Conservation (phyloP, 1,140 invertebrate species). For the Panagrolaimus sp. region DNA sequence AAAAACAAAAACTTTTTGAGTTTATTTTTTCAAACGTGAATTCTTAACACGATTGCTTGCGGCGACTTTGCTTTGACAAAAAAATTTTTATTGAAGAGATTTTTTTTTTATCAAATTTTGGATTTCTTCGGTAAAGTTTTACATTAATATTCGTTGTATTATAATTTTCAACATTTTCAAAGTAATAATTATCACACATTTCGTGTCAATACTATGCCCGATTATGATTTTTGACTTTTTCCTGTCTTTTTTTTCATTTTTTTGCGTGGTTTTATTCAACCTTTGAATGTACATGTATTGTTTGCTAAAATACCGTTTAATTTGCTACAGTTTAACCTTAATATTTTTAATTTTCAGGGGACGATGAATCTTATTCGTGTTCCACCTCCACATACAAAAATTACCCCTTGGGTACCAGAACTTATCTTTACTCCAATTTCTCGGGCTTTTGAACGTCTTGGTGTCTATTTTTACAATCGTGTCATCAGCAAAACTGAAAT, state of each 20-base stretch:
- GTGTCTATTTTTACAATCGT: constrained; percentile 59
- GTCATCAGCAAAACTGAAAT: constrained; percentile 52
- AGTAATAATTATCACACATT: no score
- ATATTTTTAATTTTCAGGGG: background rate
- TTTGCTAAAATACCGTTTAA: background rate
- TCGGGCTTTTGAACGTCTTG: constrained; percentile 54
- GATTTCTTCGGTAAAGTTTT: no score
- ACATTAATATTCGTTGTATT: no score
- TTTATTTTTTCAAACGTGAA: no score
- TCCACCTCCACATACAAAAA: constrained; percentile 32
- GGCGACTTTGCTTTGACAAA: background rate
- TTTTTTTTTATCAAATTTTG: no score
- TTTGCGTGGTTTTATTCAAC: no score
- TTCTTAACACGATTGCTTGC: background rate
- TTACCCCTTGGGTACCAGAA: constrained; percentile 52
- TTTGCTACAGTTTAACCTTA: background rate
- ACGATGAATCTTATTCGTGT: constrained; percentile 11
- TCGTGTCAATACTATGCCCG: no score
- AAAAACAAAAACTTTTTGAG: no score
- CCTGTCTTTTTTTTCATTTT: no score
- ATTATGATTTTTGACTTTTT: no score
- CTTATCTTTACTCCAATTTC: constrained; percentile 54
- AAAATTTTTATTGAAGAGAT: constrained; percentile 3
- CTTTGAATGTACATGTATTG: no score
- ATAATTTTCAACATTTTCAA: no score